Evolutionary conservation across 2,113 vertebrate genomes (phyloP).

Genomic region (Perognathus longimembris): DNA sequence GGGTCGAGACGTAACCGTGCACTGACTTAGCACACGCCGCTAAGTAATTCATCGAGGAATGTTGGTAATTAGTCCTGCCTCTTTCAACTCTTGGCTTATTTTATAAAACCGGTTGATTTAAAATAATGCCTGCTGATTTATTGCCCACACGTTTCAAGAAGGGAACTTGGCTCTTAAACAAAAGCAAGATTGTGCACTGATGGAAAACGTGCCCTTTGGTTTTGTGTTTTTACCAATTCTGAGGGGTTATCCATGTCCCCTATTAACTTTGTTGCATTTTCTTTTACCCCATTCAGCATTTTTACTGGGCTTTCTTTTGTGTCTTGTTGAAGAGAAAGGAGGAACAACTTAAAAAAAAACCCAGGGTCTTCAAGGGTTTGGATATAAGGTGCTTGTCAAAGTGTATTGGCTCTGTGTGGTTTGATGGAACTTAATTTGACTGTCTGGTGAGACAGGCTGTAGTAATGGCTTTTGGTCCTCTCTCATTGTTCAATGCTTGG

Average conservation of each 20-base stretch:
- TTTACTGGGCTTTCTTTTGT: slow-evolving; percentile 73
- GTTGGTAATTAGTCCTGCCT: slow-evolving; percentile 93
- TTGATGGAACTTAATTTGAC: slow-evolving; percentile 86
- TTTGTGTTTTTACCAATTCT: slow-evolving; percentile 68
- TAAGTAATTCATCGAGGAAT: slow-evolving; percentile 97
- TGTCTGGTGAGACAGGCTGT: slow-evolving; percentile 70
- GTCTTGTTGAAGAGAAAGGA: slow-evolving; percentile 61
- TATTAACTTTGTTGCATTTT: slow-evolving; percentile 74
- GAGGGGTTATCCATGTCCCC: slow-evolving; percentile 59
- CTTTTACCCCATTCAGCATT: slow-evolving; percentile 78
- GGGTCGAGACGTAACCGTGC: slow-evolving; percentile 91
- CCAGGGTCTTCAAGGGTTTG: slow-evolving; percentile 37
- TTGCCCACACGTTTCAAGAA: slow-evolving; percentile 91
- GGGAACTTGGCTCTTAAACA: slow-evolving; percentile 86
- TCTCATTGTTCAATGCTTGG: slow-evolving; percentile 70
- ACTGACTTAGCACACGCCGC: slow-evolving; percentile 94
- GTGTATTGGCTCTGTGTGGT: slow-evolving; percentile 72
- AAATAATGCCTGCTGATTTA: slow-evolving; percentile 92
- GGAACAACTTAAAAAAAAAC: slow-evolving; percentile 56
- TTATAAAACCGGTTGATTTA: slow-evolving; percentile 90
- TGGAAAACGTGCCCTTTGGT: slow-evolving; percentile 70
- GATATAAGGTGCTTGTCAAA: slow-evolving; percentile 79
- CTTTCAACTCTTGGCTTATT: slow-evolving; percentile 94
- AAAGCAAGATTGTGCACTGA: slow-evolving; percentile 84
- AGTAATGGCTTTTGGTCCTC: slow-evolving; percentile 57